These are phyloP conservation scores for Bombus soroeensis DNA, from an alignment of 1,140 invertebrate genomes.

Conservation along the genomic window DNA sequence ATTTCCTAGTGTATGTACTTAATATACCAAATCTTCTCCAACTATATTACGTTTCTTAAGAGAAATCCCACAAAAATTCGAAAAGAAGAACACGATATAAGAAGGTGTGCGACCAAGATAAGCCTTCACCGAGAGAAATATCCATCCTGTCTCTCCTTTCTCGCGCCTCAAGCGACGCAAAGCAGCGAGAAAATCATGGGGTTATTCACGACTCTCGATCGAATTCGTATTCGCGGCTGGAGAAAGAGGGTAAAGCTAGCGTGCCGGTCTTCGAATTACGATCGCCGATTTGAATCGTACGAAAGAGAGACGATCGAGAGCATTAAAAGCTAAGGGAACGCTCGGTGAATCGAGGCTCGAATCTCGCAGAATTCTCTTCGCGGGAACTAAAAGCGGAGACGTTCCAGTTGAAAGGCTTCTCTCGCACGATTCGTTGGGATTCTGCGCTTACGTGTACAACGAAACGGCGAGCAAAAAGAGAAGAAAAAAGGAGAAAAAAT, in stretches of 20 bases:
- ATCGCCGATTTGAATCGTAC: neutral
- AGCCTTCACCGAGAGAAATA: neutral
- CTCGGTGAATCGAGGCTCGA: conserved; percentile 26
- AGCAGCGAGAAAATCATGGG: neutral
- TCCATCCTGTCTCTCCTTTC: neutral
- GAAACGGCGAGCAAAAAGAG: neutral
- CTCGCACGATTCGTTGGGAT: neutral
- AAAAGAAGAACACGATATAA: too few relatives aligned
- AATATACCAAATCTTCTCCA: too few relatives aligned
- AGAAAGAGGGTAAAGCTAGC: conserved; percentile 3
- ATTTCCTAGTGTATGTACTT: too few relatives aligned
- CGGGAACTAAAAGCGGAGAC: neutral
- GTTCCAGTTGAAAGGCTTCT: conserved; percentile 1
- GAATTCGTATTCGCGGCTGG: conserved; percentile 6
- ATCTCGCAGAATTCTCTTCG: conserved; percentile 22
- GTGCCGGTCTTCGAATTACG: conserved; percentile 35
- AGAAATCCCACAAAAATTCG: too few relatives aligned
- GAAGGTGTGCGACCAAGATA: neutral
- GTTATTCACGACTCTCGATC: conserved; percentile 7
- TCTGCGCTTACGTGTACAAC: conserved; percentile 9
- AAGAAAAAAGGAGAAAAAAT: conserved; percentile 3
- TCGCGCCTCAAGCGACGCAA: neutral
- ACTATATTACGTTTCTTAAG: too few relatives aligned
- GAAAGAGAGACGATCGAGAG: neutral
- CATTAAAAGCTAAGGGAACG: conserved; percentile 26